Evolutionary conservation across 1,140 invertebrate species (phyloP), one percentile per base, ranked within the genome.

Genomic region (Calosoma granatense): DNA sequence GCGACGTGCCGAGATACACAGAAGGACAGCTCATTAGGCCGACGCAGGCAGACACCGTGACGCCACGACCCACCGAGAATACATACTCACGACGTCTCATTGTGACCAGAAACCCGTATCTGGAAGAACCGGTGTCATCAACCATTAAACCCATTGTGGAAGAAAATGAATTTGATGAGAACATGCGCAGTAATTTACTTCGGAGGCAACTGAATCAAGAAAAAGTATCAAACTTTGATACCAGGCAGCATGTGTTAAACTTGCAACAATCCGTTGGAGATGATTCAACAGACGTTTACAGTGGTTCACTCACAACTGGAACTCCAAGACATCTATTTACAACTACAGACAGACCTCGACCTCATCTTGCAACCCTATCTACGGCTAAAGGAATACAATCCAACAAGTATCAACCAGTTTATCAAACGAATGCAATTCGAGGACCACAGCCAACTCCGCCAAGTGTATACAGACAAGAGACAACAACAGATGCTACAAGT

Each of bases 261-360:
- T 54, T 67, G 14, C 67, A 69, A 65, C 70, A 71, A 67, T 76
- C 77, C 2, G 71, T 73, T 15, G 78, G 73, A 19, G 79, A 82
- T 59, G 84, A 85, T 62, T 76, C 80, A 11, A 76, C 78, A 2
- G 83, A 85, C 60, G 78, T 85, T 6, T 85, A 85, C 60, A 81
- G 81, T 23, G 78, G 81, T 53, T 78, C 81, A 20, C 64, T 82
- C 20, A 71, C 75, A 21, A 65, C 66, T 12, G 77, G 75, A 41
- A 81, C 82, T 23, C 74, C 81, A 12, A 67, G 82, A 41, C 82
- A 82, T 14, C 67, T 85, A 12, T 85, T 85, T 61, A 86, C 82
- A 1, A 86, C 82, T 0, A 78, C 78, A 6, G 76, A 72, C 1
- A 69, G 74, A 19, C 68, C 76, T 0, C 64, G 73, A 22, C 60